Evolutionary conservation across 2,113 vertebrate species (phyloP).

Genomic region (Protobothrops mucrosquamatus): DNA sequence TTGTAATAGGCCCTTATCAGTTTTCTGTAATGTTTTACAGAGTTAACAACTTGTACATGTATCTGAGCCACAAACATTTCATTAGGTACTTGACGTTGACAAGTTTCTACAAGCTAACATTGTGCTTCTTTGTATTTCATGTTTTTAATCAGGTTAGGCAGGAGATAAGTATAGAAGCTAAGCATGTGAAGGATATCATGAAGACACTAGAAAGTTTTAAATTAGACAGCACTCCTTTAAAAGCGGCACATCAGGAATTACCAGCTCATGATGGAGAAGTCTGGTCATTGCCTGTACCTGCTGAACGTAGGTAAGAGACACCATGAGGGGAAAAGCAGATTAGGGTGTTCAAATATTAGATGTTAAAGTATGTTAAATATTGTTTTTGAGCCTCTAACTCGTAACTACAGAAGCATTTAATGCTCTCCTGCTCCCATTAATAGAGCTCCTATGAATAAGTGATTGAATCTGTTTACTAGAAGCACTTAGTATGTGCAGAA

Average conservation of each 20-base stretch:
- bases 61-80: neutral
- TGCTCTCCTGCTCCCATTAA: neutral
- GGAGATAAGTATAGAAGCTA: slow-evolving; percentile 90
- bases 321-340: slow-evolving; percentile 18
- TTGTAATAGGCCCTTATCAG: neutral
- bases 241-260: slow-evolving; percentile 78
- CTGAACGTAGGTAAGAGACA: slow-evolving; percentile 83
- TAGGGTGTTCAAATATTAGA: neutral
- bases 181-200: slow-evolving; percentile 92
- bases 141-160: slow-evolving; percentile 84
- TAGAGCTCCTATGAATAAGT: neutral
- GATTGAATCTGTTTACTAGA: neutral
- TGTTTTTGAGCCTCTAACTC: neutral
- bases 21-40: neutral
- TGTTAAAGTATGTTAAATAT: neutral
- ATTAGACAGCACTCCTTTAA: slow-evolving; percentile 78
- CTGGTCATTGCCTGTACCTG: slow-evolving; percentile 84
- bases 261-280: slow-evolving; percentile 81
- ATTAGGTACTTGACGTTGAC: neutral
- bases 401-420: neutral
- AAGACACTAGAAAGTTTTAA: slow-evolving; percentile 90
- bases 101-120: neutral
- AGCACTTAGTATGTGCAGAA: neutral
- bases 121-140: slow-evolving; percentile 34
- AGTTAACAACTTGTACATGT: neutral